phyloP scores from a whole-genome alignment of 2,113 vertebrate genomes.

The Vulpes vulpes region DNA sequence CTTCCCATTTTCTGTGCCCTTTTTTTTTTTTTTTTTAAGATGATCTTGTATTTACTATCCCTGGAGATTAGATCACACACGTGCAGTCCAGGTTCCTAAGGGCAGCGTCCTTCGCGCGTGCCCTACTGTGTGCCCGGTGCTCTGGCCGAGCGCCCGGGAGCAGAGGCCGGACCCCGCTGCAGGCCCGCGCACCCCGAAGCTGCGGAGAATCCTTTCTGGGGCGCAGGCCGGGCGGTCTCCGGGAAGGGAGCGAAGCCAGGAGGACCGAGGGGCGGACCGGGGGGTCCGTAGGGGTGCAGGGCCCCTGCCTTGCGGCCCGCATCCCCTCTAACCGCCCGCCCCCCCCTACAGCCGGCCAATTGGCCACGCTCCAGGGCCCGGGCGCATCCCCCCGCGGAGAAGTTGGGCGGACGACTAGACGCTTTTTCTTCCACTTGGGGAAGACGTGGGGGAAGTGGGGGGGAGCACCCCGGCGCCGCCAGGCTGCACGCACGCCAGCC shows the following conservation, averaged over 20 bases:
- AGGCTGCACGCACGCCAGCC: neutral
- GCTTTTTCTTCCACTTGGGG: neutral
- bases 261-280: neutral
- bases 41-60: neutral
- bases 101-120: neutral
- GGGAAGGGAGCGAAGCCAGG: neutral
- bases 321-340: neutral
- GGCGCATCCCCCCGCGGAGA: neutral
- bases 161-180: too few relatives aligned
- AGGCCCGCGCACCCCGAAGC: neutral
- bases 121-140: too few relatives aligned
- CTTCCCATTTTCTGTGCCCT: neutral
- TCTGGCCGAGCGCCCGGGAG: too few relatives aligned
- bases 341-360: neutral
- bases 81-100: neutral
- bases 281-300: neutral
- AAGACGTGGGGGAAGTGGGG: neutral
- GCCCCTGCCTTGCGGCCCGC: neutral
- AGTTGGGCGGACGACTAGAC: neutral
- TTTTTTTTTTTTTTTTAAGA: neutral
- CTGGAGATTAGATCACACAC: neutral
- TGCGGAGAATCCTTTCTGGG: neutral
- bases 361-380: neutral
- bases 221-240: neutral
- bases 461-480: neutral